A percentile compares a stretch with the other conserved stretches of the same genome.
phyloP scores from a whole-genome alignment of 2,888 invertebrate species.

The Patella ulyssiponensis region DNA sequence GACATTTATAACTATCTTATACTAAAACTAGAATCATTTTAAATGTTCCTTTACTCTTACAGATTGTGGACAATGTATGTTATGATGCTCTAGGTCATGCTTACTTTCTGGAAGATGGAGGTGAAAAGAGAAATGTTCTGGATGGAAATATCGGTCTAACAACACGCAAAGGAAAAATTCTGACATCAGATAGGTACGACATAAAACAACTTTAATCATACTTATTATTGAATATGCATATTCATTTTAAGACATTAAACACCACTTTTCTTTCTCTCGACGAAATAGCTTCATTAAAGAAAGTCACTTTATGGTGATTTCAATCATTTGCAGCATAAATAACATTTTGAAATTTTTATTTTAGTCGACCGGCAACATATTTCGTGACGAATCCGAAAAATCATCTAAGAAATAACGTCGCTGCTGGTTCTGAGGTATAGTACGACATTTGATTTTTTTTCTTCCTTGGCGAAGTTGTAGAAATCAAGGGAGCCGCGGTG shows the following conservation, averaged over 20 bases:
- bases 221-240: too few species aligned
- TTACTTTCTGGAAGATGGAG: constrained; percentile 65
- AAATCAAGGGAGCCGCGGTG: not conserved
- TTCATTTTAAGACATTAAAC: too few species aligned
- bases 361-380: constrained; percentile 38
- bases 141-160: constrained; percentile 50
- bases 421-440: constrained; percentile 38
- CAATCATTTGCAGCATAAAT: too few species aligned
- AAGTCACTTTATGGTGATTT: too few species aligned
- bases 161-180: constrained; percentile 36
- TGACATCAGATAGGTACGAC: constrained; percentile 37
- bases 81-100: constrained; percentile 60
- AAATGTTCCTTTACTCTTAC: not conserved
- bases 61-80: constrained; percentile 59
- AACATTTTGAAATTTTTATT: not conserved
- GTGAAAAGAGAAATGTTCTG: constrained; percentile 51
- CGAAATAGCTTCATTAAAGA: too few species aligned
- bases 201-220: too few species aligned
- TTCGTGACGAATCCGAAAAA: constrained; percentile 44
- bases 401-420: constrained; percentile 40
- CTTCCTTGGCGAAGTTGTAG: not conserved
- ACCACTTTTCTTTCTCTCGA: too few species aligned
- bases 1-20: too few species aligned
- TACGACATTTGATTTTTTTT: too few species aligned
- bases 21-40: too few species aligned